These are phyloP conservation scores for Anticlea derivata DNA, from an alignment of 2,888 invertebrate species.

Conservation along the genomic window DNA sequence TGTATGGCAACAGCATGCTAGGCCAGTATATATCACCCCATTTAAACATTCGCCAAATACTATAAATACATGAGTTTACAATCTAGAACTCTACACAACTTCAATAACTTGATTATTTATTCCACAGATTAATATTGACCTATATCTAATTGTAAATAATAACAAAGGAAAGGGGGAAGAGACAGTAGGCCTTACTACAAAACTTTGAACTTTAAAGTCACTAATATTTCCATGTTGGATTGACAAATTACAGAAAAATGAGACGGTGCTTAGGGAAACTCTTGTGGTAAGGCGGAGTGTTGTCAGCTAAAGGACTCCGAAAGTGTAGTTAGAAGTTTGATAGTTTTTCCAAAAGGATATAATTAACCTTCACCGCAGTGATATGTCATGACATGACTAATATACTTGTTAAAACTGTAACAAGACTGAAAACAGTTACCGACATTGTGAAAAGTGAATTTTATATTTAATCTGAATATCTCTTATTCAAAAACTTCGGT, in stretches of 20 bases:
- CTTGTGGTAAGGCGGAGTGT: slow-evolving; percentile 9
- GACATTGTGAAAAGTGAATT: slow-evolving; percentile 5
- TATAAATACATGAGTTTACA: slow-evolving; percentile 57
- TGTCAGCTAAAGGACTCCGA: slow-evolving; percentile 8
- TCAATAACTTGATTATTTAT: slow-evolving; percentile 67
- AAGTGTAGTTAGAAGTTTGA: slow-evolving; percentile 37
- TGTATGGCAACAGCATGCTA: slow-evolving; percentile 53
- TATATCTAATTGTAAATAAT: slow-evolving; percentile 64
- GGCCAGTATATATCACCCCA: slow-evolving; percentile 64
- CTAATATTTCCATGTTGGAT: neutral
- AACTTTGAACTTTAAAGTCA: slow-evolving; percentile 32
- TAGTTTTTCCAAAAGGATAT: slow-evolving; percentile 50
- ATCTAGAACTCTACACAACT: slow-evolving; percentile 70
- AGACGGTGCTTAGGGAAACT: neutral
- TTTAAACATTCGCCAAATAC: slow-evolving; percentile 47
- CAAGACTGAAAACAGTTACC: slow-evolving; percentile 9
- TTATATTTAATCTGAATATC: slow-evolving; percentile 9
- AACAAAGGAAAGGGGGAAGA: slow-evolving; percentile 55
- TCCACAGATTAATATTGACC: slow-evolving; percentile 64
- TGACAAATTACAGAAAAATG: neutral
- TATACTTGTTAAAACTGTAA: slow-evolving; percentile 31
- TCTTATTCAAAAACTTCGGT: neutral
- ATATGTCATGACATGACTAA: slow-evolving; percentile 63
- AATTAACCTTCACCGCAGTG: slow-evolving; percentile 77
- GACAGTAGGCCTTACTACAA: slow-evolving; percentile 19